Evolutionary conservation across 23 tunicate genomes (phyloP).

Genomic region (Styela plicata): DNA sequence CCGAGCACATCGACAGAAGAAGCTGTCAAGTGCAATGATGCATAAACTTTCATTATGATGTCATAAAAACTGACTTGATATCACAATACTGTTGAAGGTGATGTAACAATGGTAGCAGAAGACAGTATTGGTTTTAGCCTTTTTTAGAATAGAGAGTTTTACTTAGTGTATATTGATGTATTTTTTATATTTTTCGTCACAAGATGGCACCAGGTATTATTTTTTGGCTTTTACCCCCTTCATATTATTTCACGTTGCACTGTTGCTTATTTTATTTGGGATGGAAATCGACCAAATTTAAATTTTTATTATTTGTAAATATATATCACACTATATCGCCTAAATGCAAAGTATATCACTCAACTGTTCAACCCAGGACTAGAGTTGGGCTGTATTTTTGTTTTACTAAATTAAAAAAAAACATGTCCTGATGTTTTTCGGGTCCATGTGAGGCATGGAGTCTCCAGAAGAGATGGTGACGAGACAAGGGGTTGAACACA

Average conservation of each 20-base stretch:
- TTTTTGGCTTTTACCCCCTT: background rate
- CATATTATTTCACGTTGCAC: background rate
- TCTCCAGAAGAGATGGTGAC: too few species aligned
- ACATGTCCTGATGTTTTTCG: background rate
- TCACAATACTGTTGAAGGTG: background rate
- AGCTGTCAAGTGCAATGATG: background rate
- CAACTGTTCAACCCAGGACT: too few species aligned
- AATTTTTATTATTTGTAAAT: too few species aligned
- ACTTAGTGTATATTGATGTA: background rate
- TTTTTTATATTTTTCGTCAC: background rate
- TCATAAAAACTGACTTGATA: background rate
- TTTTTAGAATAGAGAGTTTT: background rate
- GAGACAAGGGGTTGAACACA: too few species aligned
- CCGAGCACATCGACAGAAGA: slow-evolving; percentile 5
- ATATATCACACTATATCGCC: background rate
- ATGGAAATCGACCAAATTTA: background rate
- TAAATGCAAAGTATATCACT: background rate
- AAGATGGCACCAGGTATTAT: background rate
- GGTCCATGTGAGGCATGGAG: background rate
- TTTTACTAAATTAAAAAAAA: background rate
- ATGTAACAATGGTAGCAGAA: background rate
- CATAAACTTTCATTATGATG: background rate
- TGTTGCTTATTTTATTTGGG: background rate
- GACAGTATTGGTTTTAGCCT: background rate
- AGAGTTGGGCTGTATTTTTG: background rate